Conservation (phyloP, 2,888 invertebrate genomes). For the Asteroscopus sphinx region DNA sequence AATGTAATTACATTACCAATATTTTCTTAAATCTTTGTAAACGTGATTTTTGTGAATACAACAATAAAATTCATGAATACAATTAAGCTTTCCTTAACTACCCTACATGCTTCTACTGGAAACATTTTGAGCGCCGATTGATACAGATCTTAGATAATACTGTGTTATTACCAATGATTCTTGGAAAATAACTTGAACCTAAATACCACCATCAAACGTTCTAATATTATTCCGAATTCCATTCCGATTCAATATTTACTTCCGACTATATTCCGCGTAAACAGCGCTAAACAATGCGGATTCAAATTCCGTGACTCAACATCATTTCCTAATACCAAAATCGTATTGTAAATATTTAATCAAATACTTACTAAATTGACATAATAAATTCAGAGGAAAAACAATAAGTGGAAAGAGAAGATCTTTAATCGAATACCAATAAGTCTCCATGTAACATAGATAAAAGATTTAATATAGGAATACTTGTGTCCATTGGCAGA, state of each 20-base stretch:
- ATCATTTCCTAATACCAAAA: neutral
- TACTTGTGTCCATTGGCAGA: conserved; percentile 23
- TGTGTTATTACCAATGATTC: too few species aligned
- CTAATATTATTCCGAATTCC: neutral
- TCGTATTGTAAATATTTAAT: neutral
- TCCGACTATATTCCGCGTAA: neutral
- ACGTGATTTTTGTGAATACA: too few species aligned
- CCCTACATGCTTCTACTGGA: too few species aligned
- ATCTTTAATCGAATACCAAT: conserved; percentile 16
- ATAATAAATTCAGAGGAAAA: conserved; percentile 28
- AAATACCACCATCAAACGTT: neutral
- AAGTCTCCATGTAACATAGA: neutral
- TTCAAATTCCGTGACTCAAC: conserved; percentile 8
- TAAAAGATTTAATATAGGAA: conserved; percentile 26
- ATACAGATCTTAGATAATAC: too few species aligned
- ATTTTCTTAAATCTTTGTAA: too few species aligned
- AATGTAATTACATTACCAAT: too few species aligned
- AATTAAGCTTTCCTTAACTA: too few species aligned
- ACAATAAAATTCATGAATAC: too few species aligned
- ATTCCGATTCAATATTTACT: neutral
- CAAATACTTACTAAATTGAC: conserved; percentile 16
- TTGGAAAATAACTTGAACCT: too few species aligned
- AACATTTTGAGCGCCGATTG: too few species aligned
- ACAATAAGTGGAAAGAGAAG: conserved; percentile 1
- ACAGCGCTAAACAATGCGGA: neutral